Base-by-base conservation (phyloP, 23 tunicate species). In the Trididemnum miniatum region DNA sequence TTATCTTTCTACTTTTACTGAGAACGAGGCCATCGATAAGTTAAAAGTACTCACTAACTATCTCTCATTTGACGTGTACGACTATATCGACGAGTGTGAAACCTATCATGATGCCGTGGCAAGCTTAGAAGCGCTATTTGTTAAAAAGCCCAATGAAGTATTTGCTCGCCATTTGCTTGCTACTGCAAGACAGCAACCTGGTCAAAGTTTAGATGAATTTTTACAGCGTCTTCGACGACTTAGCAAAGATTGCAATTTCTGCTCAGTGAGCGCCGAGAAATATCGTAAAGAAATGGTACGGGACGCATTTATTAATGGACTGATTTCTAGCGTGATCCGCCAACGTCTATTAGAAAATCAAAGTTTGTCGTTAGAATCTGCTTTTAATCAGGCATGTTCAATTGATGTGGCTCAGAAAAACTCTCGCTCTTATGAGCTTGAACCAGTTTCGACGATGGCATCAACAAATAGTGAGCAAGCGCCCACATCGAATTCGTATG, bases 121-220 rank as follows among this genome's bases (percentile, higher is more conserved):
- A 15, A 34, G 15, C 31, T 23, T 72, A 18, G 15, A 72, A 9
- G 63, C 12, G 28, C 12, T 72, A 20, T 72, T 30, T 34, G 62
- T 31, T 62, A 72, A 72, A 63, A 31, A 62, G 12, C 59, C 60
- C 15, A 27, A 72, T 34, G 78, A 24, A 31, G 23, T 72, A 7
- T 72, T 72, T 34, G 59, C 78, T 72, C 59, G 78, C 12, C 60
- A 72, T 34, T 26, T 30, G 27, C 63, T 72, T 9, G 71, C 71
- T 7, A 65, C 29, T 65, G 12, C 27, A n/a, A 65, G 29, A 26
- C 71, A 65, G 24, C 27, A 65, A n/a, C 29, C 7, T 7, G 24
- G 29, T 23, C 71, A 65, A 26, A 18, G 24, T 65, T 25, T 65
- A 12, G 71, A 65, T 7, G 71, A 65, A n/a, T 65, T n/a, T 26